phyloP scores from a whole-genome alignment of 2,888 invertebrate species.

The Mimas tiliae region DNA sequence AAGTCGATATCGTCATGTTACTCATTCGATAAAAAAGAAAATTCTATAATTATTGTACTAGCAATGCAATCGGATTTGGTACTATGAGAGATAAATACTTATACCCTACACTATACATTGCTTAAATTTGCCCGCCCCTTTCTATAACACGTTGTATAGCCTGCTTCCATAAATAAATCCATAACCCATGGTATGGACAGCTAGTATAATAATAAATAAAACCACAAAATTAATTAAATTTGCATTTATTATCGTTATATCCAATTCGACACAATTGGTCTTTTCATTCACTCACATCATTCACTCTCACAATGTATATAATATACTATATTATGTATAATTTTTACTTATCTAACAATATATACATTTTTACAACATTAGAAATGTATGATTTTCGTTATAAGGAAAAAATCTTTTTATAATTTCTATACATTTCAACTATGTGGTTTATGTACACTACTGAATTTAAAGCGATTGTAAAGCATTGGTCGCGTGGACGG shows the following conservation, averaged over 20 bases:
- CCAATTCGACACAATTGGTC: conserved; percentile 61
- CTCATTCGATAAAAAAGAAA: no score
- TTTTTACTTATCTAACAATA: conserved; percentile 37
- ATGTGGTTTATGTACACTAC: conserved; percentile 31
- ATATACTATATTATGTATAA: conserved; percentile 31
- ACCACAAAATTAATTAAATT: conserved; percentile 54
- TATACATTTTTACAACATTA: conserved; percentile 40
- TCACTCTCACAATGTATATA: conserved; percentile 38
- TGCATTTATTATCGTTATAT: conserved; percentile 57
- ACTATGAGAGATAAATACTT: no score
- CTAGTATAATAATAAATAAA: conserved; percentile 37
- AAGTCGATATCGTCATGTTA: no score
- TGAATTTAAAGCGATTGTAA: background rate
- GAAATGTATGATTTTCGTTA: background rate
- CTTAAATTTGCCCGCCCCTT: no score
- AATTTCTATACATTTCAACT: conserved; percentile 38
- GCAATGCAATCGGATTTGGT: no score
- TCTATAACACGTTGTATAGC: no score
- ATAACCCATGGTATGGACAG: no score
- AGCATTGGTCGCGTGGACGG: background rate
- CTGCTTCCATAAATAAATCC: no score
- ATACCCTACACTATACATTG: no score
- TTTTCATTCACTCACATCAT: conserved; percentile 55
- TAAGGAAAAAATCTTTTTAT: conserved; percentile 35
- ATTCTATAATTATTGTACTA: no score